Evolutionary conservation across 2,797 vertebrate species (phyloP), one percentile per base, ranked within the genome.

Genomic region (Xiphophorus birchmanni): DNA sequence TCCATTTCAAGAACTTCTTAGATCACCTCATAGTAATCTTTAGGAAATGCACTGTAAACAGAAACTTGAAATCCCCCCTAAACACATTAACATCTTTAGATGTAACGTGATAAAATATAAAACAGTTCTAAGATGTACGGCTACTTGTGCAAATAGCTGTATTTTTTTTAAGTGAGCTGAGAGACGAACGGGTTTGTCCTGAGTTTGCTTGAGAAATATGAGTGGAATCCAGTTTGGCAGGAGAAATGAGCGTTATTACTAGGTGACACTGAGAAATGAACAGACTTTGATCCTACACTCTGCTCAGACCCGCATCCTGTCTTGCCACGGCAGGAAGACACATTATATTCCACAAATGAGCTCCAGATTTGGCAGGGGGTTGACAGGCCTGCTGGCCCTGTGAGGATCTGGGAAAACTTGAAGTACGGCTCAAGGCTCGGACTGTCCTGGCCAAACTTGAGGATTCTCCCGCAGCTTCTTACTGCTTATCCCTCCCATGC

Each of bases 181-280:
- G 83, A 79, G 73, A 80, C 13, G 83, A 88, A 76, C 23, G 12
- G 75, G 65, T 29, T 47, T 47, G 78, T 47, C 56, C 84, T 17
- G 85, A 85, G 91, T 90, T 92, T 93, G 89, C 90, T 85, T 80
- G 92, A 92, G 92, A 95, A 95, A 86, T 88, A 94, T 93, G 90
- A 91, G 72, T 56, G 91, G 93, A 94, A 94, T 95, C 75, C 87
- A 72, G 76, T 71, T 91, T 93, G 92, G 93, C 92, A 88, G 80
- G 56, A 83, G 88, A 90, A 88, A 86, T 74, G 86, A 88, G 79
- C 78, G 81, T 80, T 85, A 87, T 88, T 86, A 65, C 73, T 10
- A 71, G 84, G 88, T 88, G 90, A 93, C 90, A 85, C 58, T 2
- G 74, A 88, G 91, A 63, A 84, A 87, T 84, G 88, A 44, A 73